Conservation (phyloP, 2,113 vertebrate species). For the Xenopus borealis region DNA sequence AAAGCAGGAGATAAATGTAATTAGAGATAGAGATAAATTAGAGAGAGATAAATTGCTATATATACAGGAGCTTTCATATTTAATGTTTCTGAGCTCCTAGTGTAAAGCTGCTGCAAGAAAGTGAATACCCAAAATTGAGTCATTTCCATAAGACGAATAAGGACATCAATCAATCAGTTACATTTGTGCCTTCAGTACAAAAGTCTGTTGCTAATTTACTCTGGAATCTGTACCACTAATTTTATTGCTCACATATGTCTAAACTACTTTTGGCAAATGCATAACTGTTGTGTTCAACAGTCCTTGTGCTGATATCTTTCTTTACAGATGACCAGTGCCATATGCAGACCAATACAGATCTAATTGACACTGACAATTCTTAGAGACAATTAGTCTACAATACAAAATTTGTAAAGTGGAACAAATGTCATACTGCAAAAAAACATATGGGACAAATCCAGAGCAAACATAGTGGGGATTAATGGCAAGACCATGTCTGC, state of each 20-base stretch:
- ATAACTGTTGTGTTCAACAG: constrained; percentile 24
- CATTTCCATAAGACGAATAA: no score
- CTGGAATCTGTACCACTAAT: constrained; percentile 57
- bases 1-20: not conserved
- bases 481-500: no score
- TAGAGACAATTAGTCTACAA: no score
- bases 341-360: not conserved
- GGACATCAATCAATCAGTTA: constrained; percentile 61
- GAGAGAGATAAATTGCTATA: not conserved
- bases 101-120: no score
- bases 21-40: no score
- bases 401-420: no score
- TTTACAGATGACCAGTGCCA: not conserved
- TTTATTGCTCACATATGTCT: constrained; percentile 62
- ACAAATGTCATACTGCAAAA: no score
- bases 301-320: not conserved
- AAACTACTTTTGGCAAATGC: constrained; percentile 42
- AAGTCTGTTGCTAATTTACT: constrained; percentile 55
- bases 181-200: constrained; percentile 58
- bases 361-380: not conserved
- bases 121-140: no score
- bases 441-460: no score
- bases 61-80: not conserved
- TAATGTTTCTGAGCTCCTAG: no score
- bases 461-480: no score